Evolutionary conservation across 2,888 invertebrate species (phyloP).

Genomic region (Archips crataeganus): DNA sequence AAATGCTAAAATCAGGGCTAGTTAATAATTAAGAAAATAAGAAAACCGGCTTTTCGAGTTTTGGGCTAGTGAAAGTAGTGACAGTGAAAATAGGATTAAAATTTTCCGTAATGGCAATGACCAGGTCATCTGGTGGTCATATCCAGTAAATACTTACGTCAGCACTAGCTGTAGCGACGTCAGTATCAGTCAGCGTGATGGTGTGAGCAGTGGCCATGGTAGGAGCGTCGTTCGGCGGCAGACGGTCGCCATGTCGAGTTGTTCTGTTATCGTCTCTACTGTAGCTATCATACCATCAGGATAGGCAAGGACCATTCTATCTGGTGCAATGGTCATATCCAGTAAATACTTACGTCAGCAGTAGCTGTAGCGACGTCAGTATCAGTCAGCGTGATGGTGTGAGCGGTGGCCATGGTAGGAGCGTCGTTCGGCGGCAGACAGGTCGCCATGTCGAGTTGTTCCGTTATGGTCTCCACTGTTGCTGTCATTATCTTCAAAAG

Average conservation of each 20-base stretch:
- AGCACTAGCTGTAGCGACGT: constrained; percentile 90
- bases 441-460: constrained; percentile 95
- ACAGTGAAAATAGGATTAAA: no score
- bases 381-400: constrained; percentile 95
- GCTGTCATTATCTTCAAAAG: constrained; percentile 94
- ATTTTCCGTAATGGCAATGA: no score
- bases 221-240: constrained; percentile 88
- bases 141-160: constrained; percentile 61
- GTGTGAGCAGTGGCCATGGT: constrained; percentile 94
- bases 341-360: constrained; percentile 67
- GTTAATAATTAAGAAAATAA: no score
- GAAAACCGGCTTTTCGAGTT: no score
- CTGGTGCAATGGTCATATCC: no score
- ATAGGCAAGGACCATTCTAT: no score
- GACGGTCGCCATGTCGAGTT: constrained; percentile 94
- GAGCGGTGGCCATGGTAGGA: constrained; percentile 91
- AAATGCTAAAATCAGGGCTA: no score
- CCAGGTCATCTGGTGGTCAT: no score
- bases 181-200: constrained; percentile 94
- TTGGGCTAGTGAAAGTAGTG: no score
- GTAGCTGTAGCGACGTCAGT: constrained; percentile 93
- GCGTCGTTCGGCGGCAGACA: constrained; percentile 90
- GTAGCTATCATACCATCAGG: constrained; percentile 98
- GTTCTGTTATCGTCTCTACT: constrained; percentile 97
- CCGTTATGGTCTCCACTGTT: constrained; percentile 97